A percentile compares a stretch with the other conserved stretches of the same genome.
phyloP scores from a whole-genome alignment of 1,140 invertebrate genomes.

The Pachypeltis micranthus region DNA sequence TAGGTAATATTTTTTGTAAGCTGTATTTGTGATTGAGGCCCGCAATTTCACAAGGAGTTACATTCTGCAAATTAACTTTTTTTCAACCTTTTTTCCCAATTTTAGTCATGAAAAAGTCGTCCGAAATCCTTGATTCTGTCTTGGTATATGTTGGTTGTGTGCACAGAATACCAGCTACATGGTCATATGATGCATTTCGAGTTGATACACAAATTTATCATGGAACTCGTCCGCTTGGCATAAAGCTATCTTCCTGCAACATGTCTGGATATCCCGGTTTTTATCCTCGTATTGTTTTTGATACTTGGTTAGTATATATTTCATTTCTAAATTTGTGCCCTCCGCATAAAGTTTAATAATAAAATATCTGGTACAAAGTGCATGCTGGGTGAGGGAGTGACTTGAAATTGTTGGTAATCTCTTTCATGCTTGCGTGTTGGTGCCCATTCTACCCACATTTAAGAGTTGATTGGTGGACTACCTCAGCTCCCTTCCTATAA shows the following conservation, averaged over 20 bases:
- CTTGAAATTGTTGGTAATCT: no score
- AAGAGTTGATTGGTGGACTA: no score
- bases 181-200: constrained; percentile 74
- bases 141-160: constrained; percentile 71
- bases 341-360: no score
- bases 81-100: constrained; percentile 19
- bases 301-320: constrained; percentile 65
- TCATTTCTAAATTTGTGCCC: no score
- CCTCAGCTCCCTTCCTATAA: no score
- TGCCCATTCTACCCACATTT: no score
- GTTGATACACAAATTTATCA: constrained; percentile 75
- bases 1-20: neutral
- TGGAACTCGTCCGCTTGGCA: constrained; percentile 64
- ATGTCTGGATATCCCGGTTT: constrained; percentile 51
- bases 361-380: no score
- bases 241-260: constrained; percentile 51
- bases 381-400: no score
- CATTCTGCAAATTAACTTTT: neutral
- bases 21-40: no score
- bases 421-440: no score
- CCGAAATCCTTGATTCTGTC: constrained; percentile 63
- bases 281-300: constrained; percentile 69
- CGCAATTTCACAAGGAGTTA: no score
- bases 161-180: constrained; percentile 62
- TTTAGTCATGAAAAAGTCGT: constrained; percentile 50